Base-by-base conservation (phyloP, 2,113 vertebrate species). In the Martes martes region DNA sequence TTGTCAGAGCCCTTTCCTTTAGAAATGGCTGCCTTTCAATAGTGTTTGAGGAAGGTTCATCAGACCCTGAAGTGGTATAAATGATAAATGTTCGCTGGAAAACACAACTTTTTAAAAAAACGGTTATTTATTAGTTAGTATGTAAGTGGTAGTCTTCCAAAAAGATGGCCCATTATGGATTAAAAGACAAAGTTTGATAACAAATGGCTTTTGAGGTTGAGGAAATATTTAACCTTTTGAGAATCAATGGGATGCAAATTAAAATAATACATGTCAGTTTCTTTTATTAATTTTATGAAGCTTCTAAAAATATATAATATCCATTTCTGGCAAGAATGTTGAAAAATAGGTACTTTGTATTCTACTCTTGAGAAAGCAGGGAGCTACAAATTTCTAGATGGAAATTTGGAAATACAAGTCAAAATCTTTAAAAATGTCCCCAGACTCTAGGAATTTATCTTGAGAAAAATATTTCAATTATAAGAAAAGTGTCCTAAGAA, bases 71-170 rank as follows among this genome's bases (percentile, higher is more conserved):
- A 71, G 50, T 89, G 24, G 45, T 92, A 11, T 45, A 89, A 92
- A 81, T 85, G 92, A 80, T 80, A 94, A 92, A 84, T 86, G 82
- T 15, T 69, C 16, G 15, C 14, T 93, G 39, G 63, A 92, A 97
- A 92, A 81, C 28, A 28, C 2, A 88, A 71, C n/a, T 93, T 87
- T 55, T 33, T 11, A 45, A 39, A 69, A 76, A 57, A 47, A 59
- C 23, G 65, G 2, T 52, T 93, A 61, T 91, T 89, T 14, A 89
- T 84, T 86, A 89, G 87, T 94, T 74, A 52, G 6, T 47, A 11
- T 76, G 11, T 45, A 67, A 61, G 28, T 92, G 47, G 55, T 67
- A 6, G 23, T 84, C 28, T 89, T 81, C 1, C 23, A 84, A 94
- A 83, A 73, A 39, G n/a, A 84, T 81, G 45, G n/a, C 23, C 36